These are phyloP conservation scores for Garra rufa DNA, from an alignment of 2,113 vertebrate genomes.

Conservation along the genomic window DNA sequence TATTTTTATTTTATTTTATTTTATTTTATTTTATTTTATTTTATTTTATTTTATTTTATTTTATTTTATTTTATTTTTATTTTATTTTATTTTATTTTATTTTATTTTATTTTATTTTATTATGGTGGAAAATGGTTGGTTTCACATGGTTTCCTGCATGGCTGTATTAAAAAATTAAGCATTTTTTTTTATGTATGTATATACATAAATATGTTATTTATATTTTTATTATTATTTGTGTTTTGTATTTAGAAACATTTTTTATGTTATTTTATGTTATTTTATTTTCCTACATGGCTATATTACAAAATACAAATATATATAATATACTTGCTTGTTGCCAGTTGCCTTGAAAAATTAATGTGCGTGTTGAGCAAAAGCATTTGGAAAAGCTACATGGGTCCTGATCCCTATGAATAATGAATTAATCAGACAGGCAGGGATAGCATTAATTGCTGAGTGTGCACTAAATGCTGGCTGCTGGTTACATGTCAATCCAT, in stretches of 20 bases:
- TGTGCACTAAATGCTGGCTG: constrained; percentile 24
- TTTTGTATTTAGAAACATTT: too few relatives aligned
- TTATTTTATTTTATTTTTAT: too few relatives aligned
- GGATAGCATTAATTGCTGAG: constrained; percentile 22
- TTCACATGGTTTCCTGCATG: not conserved
- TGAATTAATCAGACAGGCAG: constrained; percentile 6
- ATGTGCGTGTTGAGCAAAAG: not conserved
- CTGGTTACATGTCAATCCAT: constrained; percentile 41
- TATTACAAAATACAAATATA: not conserved
- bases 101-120: not conserved
- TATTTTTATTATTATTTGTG: too few relatives aligned
- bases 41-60: not conserved
- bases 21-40: not conserved
- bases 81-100: too few relatives aligned
- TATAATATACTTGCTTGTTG: not conserved
- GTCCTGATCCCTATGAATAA: constrained; percentile 22
- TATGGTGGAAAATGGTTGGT: too few relatives aligned
- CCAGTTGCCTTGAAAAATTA: not conserved
- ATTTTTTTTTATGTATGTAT: too few relatives aligned
- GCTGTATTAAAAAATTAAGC: not conserved
- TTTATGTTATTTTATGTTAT: not conserved
- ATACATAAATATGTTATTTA: too few relatives aligned
- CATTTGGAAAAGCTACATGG: constrained; percentile 2
- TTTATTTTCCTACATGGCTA: not conserved
- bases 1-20: too few relatives aligned